Evolutionary conservation across 2,888 invertebrate species (phyloP).

Genomic region (Protophormia terraenovae): DNA sequence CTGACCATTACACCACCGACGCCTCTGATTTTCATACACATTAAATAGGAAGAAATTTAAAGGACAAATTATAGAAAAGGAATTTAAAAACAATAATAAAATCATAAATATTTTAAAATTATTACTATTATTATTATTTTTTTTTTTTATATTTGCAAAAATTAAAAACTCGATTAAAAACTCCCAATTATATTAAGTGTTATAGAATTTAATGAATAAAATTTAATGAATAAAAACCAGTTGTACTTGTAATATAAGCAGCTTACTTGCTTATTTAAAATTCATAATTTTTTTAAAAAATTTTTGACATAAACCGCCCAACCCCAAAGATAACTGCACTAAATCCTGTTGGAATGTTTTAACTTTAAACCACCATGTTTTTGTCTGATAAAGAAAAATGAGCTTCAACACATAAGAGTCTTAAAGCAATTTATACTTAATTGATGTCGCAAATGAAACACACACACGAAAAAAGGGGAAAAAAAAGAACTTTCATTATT

Average conservation of each 20-base stretch:
- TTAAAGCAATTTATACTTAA: slow-evolving; percentile 48
- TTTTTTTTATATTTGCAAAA: no score
- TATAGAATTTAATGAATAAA: no score
- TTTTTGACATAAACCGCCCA: not conserved
- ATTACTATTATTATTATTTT: no score
- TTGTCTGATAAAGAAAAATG: not conserved
- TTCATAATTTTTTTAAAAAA: not conserved
- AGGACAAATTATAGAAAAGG: no score
- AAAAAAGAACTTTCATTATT: slow-evolving; percentile 7
- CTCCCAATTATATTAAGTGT: no score
- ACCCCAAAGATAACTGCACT: not conserved
- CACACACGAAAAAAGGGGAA: not conserved
- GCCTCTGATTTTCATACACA: no score
- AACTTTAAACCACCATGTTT: not conserved
- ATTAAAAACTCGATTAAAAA: no score
- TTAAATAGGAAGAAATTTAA: no score
- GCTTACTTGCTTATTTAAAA: not conserved
- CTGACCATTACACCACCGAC: slow-evolving; percentile 72
- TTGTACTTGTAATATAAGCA: no score
- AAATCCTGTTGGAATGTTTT: not conserved
- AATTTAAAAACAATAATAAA: no score
- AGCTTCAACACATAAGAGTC: slow-evolving; percentile 13
- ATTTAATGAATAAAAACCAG: no score
- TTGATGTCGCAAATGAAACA: slow-evolving; percentile 24
- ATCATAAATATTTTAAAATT: no score